Conservation (phyloP, 2,113 vertebrate species). For the Erythrolamprus reginae region DNA sequence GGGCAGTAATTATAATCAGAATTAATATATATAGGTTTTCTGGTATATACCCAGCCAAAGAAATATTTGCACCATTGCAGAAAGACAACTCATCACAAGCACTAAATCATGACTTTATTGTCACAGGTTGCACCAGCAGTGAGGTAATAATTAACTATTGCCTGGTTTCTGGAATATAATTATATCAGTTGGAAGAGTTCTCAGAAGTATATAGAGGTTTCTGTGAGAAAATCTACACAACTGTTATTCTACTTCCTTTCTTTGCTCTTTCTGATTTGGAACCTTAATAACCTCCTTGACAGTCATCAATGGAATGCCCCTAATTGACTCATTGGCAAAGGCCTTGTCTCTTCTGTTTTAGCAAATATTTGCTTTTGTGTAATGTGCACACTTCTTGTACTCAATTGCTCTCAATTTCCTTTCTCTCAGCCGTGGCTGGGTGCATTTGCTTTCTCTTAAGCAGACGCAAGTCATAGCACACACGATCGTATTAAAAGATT, state of each 20-base stretch:
- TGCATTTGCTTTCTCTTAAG: slow-evolving; percentile 38
- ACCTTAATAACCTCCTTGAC: background rate
- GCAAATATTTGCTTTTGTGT: slow-evolving; percentile 26
- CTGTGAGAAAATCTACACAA: background rate
- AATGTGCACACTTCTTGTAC: slow-evolving; percentile 12
- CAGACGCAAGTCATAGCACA: slow-evolving; percentile 36
- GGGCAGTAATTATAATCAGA: background rate
- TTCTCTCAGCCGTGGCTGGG: slow-evolving; percentile 23
- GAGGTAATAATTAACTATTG: background rate
- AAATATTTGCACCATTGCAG: background rate
- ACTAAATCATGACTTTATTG: background rate
- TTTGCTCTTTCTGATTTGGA: background rate
- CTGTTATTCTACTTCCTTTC: background rate
- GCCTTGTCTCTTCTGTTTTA: slow-evolving; percentile 31
- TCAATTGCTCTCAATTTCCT: slow-evolving; percentile 31
- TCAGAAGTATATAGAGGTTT: background rate
- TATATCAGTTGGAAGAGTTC: background rate
- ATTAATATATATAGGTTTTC: background rate
- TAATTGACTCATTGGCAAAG: slow-evolving; percentile 20
- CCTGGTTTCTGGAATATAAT: background rate
- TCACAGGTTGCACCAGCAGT: background rate
- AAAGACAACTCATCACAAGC: slow-evolving; percentile 26
- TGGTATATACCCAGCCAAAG: background rate
- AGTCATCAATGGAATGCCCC: background rate
- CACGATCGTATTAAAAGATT: slow-evolving; percentile 10